Conservation (phyloP, 1,140 invertebrate genomes). For the Ceratina australensis region DNA sequence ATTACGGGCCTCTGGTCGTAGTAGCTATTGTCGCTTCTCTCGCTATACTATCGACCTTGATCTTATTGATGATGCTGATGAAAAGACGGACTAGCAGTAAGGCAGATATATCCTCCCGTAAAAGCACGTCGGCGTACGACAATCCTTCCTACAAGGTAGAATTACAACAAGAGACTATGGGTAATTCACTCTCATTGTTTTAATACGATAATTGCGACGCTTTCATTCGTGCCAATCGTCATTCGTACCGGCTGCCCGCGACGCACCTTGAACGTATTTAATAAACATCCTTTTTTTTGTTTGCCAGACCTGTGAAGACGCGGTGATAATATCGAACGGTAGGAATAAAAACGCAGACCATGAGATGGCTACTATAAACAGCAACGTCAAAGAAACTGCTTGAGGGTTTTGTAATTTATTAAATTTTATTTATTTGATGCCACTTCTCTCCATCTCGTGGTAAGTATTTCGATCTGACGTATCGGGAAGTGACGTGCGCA, state of each 20-base stretch:
- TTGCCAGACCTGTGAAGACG: slow-evolving; percentile 76
- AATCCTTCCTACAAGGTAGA: slow-evolving; percentile 97
- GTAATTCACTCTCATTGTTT: slow-evolving; percentile 81
- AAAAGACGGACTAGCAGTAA: slow-evolving; percentile 84
- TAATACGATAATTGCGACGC: slow-evolving; percentile 27
- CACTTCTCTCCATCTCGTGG: slow-evolving; percentile 54
- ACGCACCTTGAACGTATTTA: neutral
- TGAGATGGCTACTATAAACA: slow-evolving; percentile 74
- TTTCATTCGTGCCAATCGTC: neutral
- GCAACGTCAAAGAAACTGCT: slow-evolving; percentile 69
- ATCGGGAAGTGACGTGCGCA: neutral
- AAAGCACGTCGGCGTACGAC: slow-evolving; percentile 91
- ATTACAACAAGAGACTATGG: slow-evolving; percentile 94
- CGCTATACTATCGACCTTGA: slow-evolving; percentile 88
- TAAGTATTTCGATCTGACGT: slow-evolving; percentile 52
- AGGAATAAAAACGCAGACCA: slow-evolving; percentile 72
- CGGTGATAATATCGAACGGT: slow-evolving; percentile 70
- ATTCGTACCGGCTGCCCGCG: too few relatives aligned
- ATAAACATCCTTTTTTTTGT: slow-evolving; percentile 20
- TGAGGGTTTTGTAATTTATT: slow-evolving; percentile 69
- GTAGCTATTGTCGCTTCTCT: slow-evolving; percentile 92
- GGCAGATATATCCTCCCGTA: slow-evolving; percentile 83
- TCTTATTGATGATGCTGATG: slow-evolving; percentile 89
- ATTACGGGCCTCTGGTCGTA: slow-evolving; percentile 92
- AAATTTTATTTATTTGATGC: slow-evolving; percentile 62